Evolutionary conservation across 2,888 invertebrate species (phyloP).

Genomic region (Phengaris arion): DNA sequence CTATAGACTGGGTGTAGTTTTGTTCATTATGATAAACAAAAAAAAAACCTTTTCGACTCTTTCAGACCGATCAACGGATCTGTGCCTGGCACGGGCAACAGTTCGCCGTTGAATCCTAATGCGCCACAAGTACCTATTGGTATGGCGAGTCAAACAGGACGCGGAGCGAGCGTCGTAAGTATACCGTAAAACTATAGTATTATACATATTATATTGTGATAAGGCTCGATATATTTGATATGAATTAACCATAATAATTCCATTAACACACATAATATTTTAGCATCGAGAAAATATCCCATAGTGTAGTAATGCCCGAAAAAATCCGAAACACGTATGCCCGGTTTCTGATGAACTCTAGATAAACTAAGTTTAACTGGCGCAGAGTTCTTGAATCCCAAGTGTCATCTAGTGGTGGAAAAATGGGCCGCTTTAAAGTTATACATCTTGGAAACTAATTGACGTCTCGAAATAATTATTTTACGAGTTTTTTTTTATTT

Average conservation of each 20-base stretch:
- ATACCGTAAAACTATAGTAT: not conserved
- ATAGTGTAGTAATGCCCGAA: not conserved
- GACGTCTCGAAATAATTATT: too few relatives aligned
- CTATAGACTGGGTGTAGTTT: too few relatives aligned
- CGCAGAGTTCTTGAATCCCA: too few relatives aligned
- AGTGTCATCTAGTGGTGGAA: too few relatives aligned
- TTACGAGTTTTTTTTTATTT: too few relatives aligned
- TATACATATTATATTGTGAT: not conserved
- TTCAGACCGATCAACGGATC: conserved; percentile 59
- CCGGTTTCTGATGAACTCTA: too few relatives aligned
- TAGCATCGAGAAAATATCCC: not conserved
- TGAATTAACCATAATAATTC: conserved; percentile 17
- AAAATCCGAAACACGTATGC: not conserved
- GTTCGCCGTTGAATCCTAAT: conserved; percentile 79
- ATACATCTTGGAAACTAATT: too few relatives aligned
- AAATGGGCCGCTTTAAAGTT: too few relatives aligned
- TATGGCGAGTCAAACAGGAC: conserved; percentile 88
- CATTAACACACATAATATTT: conserved; percentile 5
- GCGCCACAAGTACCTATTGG: conserved; percentile 84
- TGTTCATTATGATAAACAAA: too few relatives aligned
- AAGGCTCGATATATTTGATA: conserved; percentile 9
- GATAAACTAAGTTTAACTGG: too few relatives aligned
- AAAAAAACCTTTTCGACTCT: too few relatives aligned
- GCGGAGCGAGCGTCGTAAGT: conserved; percentile 90
- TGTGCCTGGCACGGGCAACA: conserved; percentile 71